These are phyloP conservation scores for Cryptophagus acutangulus DNA, from an alignment of 2,888 invertebrate genomes.

Conservation along the genomic window DNA sequence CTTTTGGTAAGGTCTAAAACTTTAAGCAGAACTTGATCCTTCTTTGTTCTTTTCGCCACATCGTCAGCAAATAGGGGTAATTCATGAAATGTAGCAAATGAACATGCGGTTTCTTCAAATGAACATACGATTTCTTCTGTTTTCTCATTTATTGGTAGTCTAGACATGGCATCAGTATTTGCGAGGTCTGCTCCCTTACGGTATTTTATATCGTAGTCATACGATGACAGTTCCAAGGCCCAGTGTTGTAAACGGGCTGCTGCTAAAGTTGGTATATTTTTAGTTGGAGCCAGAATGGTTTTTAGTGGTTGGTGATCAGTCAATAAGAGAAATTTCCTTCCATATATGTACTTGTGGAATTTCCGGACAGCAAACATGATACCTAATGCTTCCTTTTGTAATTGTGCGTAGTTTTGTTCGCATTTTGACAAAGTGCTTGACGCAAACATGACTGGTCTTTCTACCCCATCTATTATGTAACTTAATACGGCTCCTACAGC, in stretches of 20 bases:
- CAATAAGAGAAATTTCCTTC: slow-evolving; percentile 15
- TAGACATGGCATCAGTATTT: slow-evolving; percentile 13
- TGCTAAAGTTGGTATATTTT: slow-evolving; percentile 19
- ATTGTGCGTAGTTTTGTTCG: slow-evolving; percentile 16
- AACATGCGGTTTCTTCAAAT: too few relatives aligned
- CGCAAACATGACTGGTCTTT: slow-evolving; percentile 22
- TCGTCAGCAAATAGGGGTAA: not conserved
- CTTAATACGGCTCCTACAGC: slow-evolving; percentile 26
- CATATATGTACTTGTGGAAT: slow-evolving; percentile 19
- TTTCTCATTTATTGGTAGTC: not conserved
- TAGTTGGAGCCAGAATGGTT: slow-evolving; percentile 23
- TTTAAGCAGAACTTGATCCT: slow-evolving; percentile 5
- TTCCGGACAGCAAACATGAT: slow-evolving; percentile 17
- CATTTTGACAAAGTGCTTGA: slow-evolving; percentile 15
- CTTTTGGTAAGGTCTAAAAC: slow-evolving; percentile 14
- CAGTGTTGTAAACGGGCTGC: slow-evolving; percentile 19
- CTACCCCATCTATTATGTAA: slow-evolving; percentile 21
- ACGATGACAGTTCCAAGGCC: slow-evolving; percentile 18
- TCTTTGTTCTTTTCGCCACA: not conserved
- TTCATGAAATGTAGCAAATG: not conserved
- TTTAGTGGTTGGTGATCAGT: slow-evolving; percentile 23
- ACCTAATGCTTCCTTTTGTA: slow-evolving; percentile 17
- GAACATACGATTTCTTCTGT: not conserved
- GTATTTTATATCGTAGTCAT: slow-evolving; percentile 21
- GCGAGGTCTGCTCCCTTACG: slow-evolving; percentile 14